Conservation (phyloP, 2,113 vertebrate species). For the Ceuthmochares aereus region DNA sequence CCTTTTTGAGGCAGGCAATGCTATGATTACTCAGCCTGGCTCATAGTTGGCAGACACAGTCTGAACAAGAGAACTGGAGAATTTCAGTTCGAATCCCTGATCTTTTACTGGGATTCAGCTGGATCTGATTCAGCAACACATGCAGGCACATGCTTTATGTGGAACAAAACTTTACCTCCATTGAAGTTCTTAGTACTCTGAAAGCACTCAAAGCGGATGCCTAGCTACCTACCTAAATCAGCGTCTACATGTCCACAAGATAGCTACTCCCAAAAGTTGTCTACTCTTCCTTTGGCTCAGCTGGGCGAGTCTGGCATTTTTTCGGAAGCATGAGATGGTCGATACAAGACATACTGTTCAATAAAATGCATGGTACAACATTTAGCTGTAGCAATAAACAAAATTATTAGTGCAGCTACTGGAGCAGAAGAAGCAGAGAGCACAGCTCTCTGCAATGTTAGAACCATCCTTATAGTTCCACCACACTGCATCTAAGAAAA, state of each 20-base stretch:
- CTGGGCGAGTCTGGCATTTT: neutral
- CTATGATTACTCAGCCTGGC: conserved; percentile 47
- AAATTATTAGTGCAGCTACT: neutral
- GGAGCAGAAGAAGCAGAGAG: neutral
- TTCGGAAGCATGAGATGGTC: neutral
- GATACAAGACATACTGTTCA: neutral
- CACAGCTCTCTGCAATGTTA: neutral
- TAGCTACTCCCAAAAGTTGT: neutral
- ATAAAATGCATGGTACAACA: neutral
- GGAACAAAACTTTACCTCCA: conserved; percentile 38
- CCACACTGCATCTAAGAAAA: neutral
- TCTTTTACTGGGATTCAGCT: conserved; percentile 51
- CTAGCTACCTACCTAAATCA: conserved; percentile 17
- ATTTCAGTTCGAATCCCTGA: conserved; percentile 50
- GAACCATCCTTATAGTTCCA: neutral
- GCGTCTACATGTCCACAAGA: neutral
- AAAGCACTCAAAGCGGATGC: neutral
- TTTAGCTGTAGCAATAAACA: neutral
- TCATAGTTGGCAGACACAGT: conserved; percentile 38
- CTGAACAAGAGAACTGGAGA: conserved; percentile 46
- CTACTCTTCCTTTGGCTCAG: neutral
- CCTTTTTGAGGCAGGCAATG: neutral
- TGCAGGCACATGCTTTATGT: conserved; percentile 40
- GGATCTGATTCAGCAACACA: conserved; percentile 42
- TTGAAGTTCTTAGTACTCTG: conserved; percentile 5